These are phyloP conservation scores for Saguinus midas DNA, from an alignment of 2,113 vertebrate genomes.

Conservation along the genomic window DNA sequence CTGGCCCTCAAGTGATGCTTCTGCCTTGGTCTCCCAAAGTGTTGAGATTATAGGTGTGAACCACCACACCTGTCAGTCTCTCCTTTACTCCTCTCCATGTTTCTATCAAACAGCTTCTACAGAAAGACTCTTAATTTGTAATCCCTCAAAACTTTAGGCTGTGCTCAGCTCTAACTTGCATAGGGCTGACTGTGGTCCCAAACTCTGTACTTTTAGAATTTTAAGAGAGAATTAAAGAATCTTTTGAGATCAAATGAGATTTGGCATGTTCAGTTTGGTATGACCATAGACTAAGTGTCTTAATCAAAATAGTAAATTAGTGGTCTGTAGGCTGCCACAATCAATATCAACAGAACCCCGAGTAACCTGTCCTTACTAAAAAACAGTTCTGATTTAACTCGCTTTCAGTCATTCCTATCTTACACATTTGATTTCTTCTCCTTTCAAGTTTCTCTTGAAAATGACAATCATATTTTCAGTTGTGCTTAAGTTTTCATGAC, in stretches of 20 bases:
- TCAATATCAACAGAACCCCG: background rate
- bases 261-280: too few species aligned
- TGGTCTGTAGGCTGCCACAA: background rate
- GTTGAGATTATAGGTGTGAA: background rate
- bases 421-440: background rate
- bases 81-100: background rate
- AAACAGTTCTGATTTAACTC: background rate
- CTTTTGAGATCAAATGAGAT: too few species aligned
- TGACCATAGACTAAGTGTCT: background rate
- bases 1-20: background rate
- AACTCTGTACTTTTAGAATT: background rate
- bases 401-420: background rate
- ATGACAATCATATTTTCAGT: background rate
- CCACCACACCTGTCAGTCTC: background rate
- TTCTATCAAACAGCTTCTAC: background rate
- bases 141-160: background rate
- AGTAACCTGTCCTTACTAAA: background rate
- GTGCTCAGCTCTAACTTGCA: background rate
- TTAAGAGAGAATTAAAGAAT: background rate
- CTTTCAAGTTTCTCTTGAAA: background rate
- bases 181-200: background rate
- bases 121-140: background rate
- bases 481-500: background rate
- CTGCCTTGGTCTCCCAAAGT: background rate
- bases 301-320: background rate